Base-by-base conservation (phyloP, 2,888 invertebrate species). In the Caenorhabditis sinica region DNA sequence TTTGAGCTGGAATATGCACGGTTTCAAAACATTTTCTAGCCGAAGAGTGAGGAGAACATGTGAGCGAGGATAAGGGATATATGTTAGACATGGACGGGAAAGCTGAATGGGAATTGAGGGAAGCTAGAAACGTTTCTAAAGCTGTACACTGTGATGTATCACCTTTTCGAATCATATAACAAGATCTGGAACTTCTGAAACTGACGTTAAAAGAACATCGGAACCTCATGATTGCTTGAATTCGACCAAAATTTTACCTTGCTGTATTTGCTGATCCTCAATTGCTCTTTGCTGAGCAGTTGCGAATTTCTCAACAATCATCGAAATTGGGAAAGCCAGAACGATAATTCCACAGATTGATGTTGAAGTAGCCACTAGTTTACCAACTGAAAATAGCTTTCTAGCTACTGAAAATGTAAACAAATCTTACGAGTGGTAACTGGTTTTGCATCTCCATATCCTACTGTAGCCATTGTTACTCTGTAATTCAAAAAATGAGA, bases 291-390 rank as follows among this genome's bases (percentile, higher is more conserved):
- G 92, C 61, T 92, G 92, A 15, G 92, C 92, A 6, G 86, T 87
- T 3, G 92, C 91, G 74, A 92, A 92, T 51, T 92, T 92, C 77
- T 92, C 92, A 17, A 92, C 92, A 40, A 92, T 92, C 91, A 92
- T 90, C 13, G 91, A 90, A 60, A 92, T 91, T 13, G 92, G 92
- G 71, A 92, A 92, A 11, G 92, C 92, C 23, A 92, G 84, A 8
- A 92, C 91, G 61, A 92, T 92, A 75, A 92, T 92, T 60, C 92
- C 92, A 74, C 90, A 90, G 20, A 92, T 90, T 49, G 87, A 86
- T 6, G 92, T 90, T 1, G 91, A 87, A 0, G 92, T 90, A 1
- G 92, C 92, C 15, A 92, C 91, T 3, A 90, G 83, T 86, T 92
- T 92, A 30, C 92, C 92, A n/a, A 87, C 91, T 91, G 66, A 82